Base-by-base conservation (phyloP, 35 echinoderm and acorn worm species). In the Lytechinus variegatus region DNA sequence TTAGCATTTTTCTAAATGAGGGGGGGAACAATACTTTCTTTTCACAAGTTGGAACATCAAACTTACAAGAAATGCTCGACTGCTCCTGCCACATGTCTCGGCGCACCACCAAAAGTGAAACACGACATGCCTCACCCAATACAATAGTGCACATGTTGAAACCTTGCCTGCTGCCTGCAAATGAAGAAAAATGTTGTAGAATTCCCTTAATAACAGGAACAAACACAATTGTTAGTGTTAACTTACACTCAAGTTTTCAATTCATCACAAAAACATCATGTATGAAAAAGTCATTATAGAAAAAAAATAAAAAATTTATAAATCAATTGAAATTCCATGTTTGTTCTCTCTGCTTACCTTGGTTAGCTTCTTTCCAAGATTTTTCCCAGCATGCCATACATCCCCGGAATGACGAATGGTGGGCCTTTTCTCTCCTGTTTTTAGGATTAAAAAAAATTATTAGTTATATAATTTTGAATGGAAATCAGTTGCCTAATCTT, bases 371-470 rank as follows among this genome's bases (percentile, higher is more conserved):
- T 95, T 95, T 55, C 87, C 57, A 6, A 95, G 55, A 56, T 54
- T 60, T 91, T 95, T 95, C 19, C 88, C 89, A 11, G 87, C 95
- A 71, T 95, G 95, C 95, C 87, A 95, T 6, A 95, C 89, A 52
- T 95, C 87, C 86, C 86, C 1, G 8, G 86, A 87, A 44, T 87
- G 86, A 8, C 86, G 24, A 27, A 87, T 44, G 29, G 24, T 44
- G 27, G 71, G 71, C 71, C 27, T 87, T 8, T 16, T 87, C 14
- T 87, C 86, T 44, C 6, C 86, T 87, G 6, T 56, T 11, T 56
- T 56, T 56, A 9, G 11, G 5, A 9, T 11, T 9, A 9, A 56
- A 56, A 11, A 56, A 56, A 11, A 9, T 4, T 11, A 8, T 56
- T 9, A 11, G 1, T 9, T 8, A 56, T 11, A 8, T 0, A 56